phyloP scores from a whole-genome alignment of 2,113 vertebrate species.

The Lynx canadensis region DNA sequence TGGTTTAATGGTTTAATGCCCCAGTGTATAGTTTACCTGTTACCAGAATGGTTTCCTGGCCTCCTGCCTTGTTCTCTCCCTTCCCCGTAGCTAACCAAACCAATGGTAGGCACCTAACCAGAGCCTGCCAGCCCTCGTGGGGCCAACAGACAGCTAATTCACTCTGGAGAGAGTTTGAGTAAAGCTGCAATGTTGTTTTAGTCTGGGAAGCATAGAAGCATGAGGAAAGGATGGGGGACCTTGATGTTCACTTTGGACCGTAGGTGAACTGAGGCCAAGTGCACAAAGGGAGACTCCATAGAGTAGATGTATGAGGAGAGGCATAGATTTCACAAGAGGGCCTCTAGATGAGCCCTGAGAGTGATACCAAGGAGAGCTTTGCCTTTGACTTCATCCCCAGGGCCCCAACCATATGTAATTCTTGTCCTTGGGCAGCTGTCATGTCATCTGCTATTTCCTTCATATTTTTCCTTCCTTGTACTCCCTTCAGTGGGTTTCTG shows the following conservation, averaged over 20 bases:
- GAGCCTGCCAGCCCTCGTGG: not conserved
- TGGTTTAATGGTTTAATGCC: not conserved
- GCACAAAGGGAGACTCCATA: not conserved
- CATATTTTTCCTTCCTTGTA: not conserved
- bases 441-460: not conserved
- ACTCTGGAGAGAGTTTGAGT: not conserved
- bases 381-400: not conserved
- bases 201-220: not conserved
- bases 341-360: not conserved
- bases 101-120: not conserved
- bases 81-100: not conserved
- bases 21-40: not conserved
- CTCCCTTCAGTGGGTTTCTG: not conserved
- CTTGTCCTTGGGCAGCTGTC: not conserved
- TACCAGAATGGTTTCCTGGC: not conserved
- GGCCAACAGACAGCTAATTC: not conserved
- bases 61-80: not conserved
- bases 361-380: not conserved
- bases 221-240: not conserved
- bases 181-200: not conserved
- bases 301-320: not conserved
- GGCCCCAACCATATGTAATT: not conserved
- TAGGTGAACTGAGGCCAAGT: not conserved
- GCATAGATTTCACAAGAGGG: not conserved
- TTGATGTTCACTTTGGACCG: not conserved